Base-by-base conservation (phyloP, 2,888 invertebrate species). In the Vanessa cardui region DNA sequence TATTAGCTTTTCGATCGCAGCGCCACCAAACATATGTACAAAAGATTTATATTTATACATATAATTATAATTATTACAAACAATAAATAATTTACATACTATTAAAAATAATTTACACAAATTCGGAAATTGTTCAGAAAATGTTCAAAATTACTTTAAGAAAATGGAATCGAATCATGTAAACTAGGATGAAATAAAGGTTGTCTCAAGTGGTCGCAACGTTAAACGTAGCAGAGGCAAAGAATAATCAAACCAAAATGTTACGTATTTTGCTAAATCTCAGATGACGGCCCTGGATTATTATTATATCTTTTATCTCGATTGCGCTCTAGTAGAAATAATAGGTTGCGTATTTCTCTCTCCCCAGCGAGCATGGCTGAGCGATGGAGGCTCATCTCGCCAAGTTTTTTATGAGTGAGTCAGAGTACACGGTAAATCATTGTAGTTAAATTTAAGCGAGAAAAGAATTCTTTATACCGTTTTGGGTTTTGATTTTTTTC, bases 251-350 rank as follows among this genome's bases (percentile, higher is more conserved):
- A 65, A 63, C 67, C 67, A 68, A 74, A 73, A 76, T 76, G 74
- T 78, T 76, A 77, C 80, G 77, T 78, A 80, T 78, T 77, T 74
- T 73, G 74, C 74, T 78, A 80, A 81, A 81, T 79, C 78, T 80
- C 77, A 75, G 73, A 77, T 75, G 79, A 80, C 74, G 78, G 77
- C 74, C 70, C 62, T 67, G 74, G 77, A 75, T 78, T 77, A 73
- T 80, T 84, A 86, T 85, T 82, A 81, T 80, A 83, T 84, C 80
- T 72, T 81, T 82, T 77, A 76, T 76, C 76, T 77, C 81, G 85
- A 87, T 86, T 83, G 84, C 79, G 78, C 76, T 78, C 77, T 80
- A 77, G 80, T 83, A 81, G 82, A 83, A 84, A 79, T 87, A 86
- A 86, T 86, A 77, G 78, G 79, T 78, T 77, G 79, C 80, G 81